Evolutionary conservation across 2,113 vertebrate genomes (phyloP).

Genomic region (Antigone vipio): DNA sequence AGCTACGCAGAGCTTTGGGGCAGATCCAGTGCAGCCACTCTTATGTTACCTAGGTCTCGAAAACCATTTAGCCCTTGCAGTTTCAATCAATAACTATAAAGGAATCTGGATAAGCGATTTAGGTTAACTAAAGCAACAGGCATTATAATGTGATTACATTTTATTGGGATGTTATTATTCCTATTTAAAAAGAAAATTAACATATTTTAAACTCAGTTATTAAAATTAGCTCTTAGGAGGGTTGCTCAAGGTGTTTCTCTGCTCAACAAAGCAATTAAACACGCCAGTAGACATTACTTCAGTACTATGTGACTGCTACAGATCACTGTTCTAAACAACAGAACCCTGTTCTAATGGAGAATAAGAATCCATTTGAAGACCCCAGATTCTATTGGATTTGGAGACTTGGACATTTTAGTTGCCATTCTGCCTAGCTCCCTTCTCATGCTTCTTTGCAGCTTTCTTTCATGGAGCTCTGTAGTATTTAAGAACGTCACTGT

Average conservation of each 20-base stretch:
- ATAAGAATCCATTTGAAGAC: background rate
- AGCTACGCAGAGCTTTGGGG: background rate
- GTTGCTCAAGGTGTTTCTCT: background rate
- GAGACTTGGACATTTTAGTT: background rate
- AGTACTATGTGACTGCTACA: background rate
- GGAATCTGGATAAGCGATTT: background rate
- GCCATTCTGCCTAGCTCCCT: background rate
- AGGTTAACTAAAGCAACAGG: background rate
- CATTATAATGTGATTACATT: background rate
- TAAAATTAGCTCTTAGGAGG: background rate
- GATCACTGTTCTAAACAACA: background rate
- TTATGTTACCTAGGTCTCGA: rapidly evolving
- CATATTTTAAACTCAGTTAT: background rate
- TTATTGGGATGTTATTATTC: background rate
- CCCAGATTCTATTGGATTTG: background rate
- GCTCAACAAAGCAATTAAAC: background rate
- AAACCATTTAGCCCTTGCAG: background rate
- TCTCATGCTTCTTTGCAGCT: background rate
- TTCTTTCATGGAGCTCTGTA: background rate
- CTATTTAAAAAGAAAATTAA: background rate
- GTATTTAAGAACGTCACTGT: background rate
- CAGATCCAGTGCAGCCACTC: background rate
- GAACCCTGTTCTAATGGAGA: background rate
- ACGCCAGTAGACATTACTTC: background rate
- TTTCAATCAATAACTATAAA: background rate